Evolutionary conservation across 2,888 invertebrate genomes (phyloP), one percentile per base, ranked within the genome.

Genomic region (Eupithecia tripunctaria): DNA sequence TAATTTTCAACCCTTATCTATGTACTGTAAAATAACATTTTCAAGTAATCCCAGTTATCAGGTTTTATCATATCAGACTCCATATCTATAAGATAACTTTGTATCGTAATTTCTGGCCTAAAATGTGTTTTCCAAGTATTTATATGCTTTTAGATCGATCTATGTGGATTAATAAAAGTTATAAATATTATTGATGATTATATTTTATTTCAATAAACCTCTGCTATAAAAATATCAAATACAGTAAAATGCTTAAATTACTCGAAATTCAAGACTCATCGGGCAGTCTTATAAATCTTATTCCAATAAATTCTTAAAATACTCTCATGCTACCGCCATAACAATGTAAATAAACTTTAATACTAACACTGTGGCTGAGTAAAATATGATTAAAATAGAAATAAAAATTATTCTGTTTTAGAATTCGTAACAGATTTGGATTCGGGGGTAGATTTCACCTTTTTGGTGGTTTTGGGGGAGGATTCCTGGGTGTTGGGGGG

Each of bases 371-470:
- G 90, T 91, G 91, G 90, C 84, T 63, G 43, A 70, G 66, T 75
- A 80, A 32, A 75, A 72, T 43, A 43, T 18, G 18, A 43, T n/a
- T 43, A 43, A 21, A n/a, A 51, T 47, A 47, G 7, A 47, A n/a
- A n/a, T 63, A 21, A 10, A 36, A 38, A 21, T 80, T 80, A 80
- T 73, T 82, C 70, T 41, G 70, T 74, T 64, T 84, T 78, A 67
- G 83, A 78, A 80, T 85, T 82, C 76, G 85, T 87, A 27, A 85
- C 82, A 1, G 94, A 92, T 76, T 93, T 93, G 0, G 86, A 87
- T 80, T 93, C 92, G 21, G 93, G 93, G 51, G 92, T 92, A 18
- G 91, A 77, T 70, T 92, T 92, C 72, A 92, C 88, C 68, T 84
- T 83, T 73, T 84, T 85, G 74, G 88, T 76, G 79, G 89, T 91